These are phyloP conservation scores for Cheilosia vulpina DNA, from an alignment of 2,888 invertebrate genomes.

Conservation along the genomic window DNA sequence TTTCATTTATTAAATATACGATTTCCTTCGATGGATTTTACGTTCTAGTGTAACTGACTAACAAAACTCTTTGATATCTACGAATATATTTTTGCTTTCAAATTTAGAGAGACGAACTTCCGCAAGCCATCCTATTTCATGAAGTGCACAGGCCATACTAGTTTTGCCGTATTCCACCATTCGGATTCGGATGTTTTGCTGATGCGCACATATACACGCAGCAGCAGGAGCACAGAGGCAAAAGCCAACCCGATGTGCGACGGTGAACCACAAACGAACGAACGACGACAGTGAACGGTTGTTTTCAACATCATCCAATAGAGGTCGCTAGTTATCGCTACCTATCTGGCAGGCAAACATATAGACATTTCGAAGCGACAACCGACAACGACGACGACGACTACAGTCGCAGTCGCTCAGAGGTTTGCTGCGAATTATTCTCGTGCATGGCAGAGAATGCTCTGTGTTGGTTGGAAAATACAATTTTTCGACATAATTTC, in stretches of 20 bases:
- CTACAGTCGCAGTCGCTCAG: conserved; percentile 57
- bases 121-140: conserved; percentile 78
- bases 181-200: conserved; percentile 68
- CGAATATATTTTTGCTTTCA: conserved; percentile 67
- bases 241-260: conserved; percentile 18
- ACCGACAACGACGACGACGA: conserved; percentile 30
- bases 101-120: conserved; percentile 71
- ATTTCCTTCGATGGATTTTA: conserved; percentile 52
- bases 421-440: conserved; percentile 62
- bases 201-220: conserved; percentile 66
- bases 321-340: conserved; percentile 61
- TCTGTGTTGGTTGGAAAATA: conserved; percentile 68
- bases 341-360: conserved; percentile 51
- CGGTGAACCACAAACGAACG: conserved; percentile 56
- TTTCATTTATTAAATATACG: conserved; percentile 62
- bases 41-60: conserved; percentile 53
- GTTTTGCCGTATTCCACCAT: conserved; percentile 72
- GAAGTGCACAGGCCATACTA: conserved; percentile 79
- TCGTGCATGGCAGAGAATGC: conserved; percentile 60
- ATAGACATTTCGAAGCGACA: conserved; percentile 34
- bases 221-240: conserved; percentile 35
- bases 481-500: conserved; percentile 54
- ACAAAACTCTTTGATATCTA: conserved; percentile 51
- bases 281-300: conserved; percentile 9
- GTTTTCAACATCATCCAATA: conserved; percentile 60